Base-by-base conservation (phyloP, 2,113 vertebrate species). In the Corythornis vintsioides region DNA sequence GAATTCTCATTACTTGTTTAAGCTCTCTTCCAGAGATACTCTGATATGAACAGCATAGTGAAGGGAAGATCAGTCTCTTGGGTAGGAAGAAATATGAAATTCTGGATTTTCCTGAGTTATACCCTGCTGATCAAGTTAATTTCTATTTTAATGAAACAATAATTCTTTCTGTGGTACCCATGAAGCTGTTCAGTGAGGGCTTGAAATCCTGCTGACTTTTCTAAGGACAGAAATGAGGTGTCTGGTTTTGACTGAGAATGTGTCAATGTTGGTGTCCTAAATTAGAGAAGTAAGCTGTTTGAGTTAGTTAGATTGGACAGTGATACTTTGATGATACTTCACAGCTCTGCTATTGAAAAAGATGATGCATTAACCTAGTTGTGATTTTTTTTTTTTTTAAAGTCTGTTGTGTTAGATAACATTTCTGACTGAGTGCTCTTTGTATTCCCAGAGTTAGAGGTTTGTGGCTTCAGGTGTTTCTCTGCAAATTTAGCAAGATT, bases 1-100 rank as follows among this genome's bases (percentile, higher is more conserved):
- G 78, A 91, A 64, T 91, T 94, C 89, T 95, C 67, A 64, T 87
- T 84, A 48, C 81, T 90, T 70, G 60, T 69, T 93, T 95, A 76
- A 92, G 48, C 63, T 89, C 47, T 70, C 47, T 89, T 83, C 71
- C 66, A 85, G 84, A 85, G 74, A 59, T 55, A 15, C 47, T 79
- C 20, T 55, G 86, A 61, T 87, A 86, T 17, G 29, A 84, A 9
- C 43, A 74, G 33, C 2, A 3, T 65, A 61, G 70, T 90, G 86
- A 89, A 89, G 75, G 66, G 45, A 82, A 73, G 59, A 86, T 93
- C 40, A 67, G 29, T 81, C 83, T 89, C 75, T 76, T 82, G 59
- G 3, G 22, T 84, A 47, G 81, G 66, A 90, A 79, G 84, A 88
- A 84, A 82, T 56, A 86, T 8, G 59, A 89, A 87, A 89, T 90